Percentiles rank a stretch among this genome's conserved stretches.
Evolutionary conservation across 2,797 vertebrate species (phyloP).

Genomic region (Leucoraja ocellata): DNA sequence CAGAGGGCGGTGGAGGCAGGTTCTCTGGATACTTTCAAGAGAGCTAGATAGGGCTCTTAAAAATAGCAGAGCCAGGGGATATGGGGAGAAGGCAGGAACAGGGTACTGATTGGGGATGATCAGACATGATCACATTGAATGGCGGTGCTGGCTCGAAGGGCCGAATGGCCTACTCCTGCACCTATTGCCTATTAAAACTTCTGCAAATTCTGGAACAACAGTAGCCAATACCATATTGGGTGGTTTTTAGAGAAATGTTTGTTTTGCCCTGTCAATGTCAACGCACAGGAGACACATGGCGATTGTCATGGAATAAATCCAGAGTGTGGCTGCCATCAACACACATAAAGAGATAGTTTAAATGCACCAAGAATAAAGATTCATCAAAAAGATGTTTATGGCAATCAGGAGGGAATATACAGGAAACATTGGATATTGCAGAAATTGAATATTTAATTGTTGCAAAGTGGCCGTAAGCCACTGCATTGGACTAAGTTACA

Average conservation of each 20-base stretch:
- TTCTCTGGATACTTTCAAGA: no score
- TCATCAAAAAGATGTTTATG: not conserved
- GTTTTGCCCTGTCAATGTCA: not conserved
- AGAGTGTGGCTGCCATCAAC: not conserved
- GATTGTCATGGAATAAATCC: not conserved
- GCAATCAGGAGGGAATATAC: no score
- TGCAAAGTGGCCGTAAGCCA: not conserved
- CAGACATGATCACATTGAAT: no score
- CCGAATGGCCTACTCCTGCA: no score
- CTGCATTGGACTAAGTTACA: not conserved
- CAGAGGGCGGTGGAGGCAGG: no score
- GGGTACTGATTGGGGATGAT: no score
- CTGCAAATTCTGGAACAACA: not conserved
- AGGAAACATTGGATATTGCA: not conserved
- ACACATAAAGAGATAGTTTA: not conserved
- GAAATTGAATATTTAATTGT: no score
- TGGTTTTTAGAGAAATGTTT: not conserved
- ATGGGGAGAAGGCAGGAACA: no score
- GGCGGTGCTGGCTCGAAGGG: no score
- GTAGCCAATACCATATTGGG: not conserved
- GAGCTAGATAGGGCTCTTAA: no score
- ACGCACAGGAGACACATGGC: not conserved
- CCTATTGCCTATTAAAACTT: no score
- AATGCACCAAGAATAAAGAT: not conserved
- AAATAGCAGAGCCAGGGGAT: no score